Evolutionary conservation across 2,888 invertebrate species (phyloP), one percentile per base, ranked within the genome.

Genomic region (Antheraea yamamai): DNA sequence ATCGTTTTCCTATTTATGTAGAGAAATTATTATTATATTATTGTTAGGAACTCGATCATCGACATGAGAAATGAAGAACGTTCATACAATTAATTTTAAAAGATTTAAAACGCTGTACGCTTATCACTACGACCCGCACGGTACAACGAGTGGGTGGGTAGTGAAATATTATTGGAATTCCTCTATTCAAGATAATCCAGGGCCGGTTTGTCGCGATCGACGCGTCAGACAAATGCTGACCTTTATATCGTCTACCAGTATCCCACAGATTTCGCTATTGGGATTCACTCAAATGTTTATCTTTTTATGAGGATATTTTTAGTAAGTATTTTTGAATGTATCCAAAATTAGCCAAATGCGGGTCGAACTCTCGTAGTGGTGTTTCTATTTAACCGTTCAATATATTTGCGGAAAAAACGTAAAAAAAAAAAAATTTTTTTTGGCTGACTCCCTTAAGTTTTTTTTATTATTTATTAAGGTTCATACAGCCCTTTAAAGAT

Each of bases 141-240:
- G 10, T 23, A 61, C 23, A n/a, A 61, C n/a, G 55, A 81, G 80
- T 80, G 80, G 86, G 86, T 79, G 85, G 79, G 87, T 85, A 88
- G 87, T 89, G 87, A 92, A 92, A 92, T 92, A 91, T 92, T 91
- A 92, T 91, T 90, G 91, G 92, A 91, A 92, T 92, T 91, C 90
- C 89, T 88, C 86, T 84, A 88, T 86, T 88, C 87, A 82, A 86
- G 89, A 90, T 90, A 90, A 91, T 88, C 89, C 86, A 78, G 83
- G 81, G 74, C 81, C 82, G 83, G 87, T 83, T 84, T 84, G 84
- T 85, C 84, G 83, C 84, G 83, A 84, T 84, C 84, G 85, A 81
- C 83, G 83, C 80, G 80, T 79, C 83, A 81, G 83, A 85, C 88
- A 87, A 87, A 89, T 87, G 80, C 85, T 88, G 82, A 83, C 84